Evolutionary conservation across 2,888 invertebrate genomes (phyloP).

Genomic region (Hartigia nigra): DNA sequence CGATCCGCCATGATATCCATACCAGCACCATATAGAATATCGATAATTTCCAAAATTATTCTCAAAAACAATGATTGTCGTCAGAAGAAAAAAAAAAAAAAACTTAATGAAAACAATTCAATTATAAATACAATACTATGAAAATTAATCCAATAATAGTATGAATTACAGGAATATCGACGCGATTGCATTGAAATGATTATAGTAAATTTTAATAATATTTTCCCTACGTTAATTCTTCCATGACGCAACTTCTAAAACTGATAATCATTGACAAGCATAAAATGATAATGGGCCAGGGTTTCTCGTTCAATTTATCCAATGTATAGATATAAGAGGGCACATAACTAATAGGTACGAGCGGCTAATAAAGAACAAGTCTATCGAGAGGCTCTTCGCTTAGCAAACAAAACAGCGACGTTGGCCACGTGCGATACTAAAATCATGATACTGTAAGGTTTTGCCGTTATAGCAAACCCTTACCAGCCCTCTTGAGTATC

Average conservation of each 20-base stretch:
- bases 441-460: constrained; percentile 63
- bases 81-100: not conserved
- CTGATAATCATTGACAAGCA: not conserved
- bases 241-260: not conserved
- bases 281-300: not conserved
- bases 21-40: not conserved
- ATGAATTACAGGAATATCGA: not conserved
- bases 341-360: constrained; percentile 38
- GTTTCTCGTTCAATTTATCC: no score
- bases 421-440: constrained; percentile 62
- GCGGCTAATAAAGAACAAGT: constrained; percentile 46
- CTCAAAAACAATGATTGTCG: not conserved
- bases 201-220: not conserved
- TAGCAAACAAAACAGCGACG: constrained; percentile 53
- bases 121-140: not conserved
- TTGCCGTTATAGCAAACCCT: constrained; percentile 31
- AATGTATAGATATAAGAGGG: not conserved
- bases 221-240: not conserved
- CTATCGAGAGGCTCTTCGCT: constrained; percentile 55
- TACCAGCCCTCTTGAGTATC: constrained; percentile 34
- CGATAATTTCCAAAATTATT: not conserved
- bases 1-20: not conserved
- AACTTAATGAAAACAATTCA: not conserved
- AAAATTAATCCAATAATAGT: not conserved
- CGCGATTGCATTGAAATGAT: not conserved